phyloP scores from a whole-genome alignment of 2,797 vertebrate species.

The Naso thynnoides region DNA sequence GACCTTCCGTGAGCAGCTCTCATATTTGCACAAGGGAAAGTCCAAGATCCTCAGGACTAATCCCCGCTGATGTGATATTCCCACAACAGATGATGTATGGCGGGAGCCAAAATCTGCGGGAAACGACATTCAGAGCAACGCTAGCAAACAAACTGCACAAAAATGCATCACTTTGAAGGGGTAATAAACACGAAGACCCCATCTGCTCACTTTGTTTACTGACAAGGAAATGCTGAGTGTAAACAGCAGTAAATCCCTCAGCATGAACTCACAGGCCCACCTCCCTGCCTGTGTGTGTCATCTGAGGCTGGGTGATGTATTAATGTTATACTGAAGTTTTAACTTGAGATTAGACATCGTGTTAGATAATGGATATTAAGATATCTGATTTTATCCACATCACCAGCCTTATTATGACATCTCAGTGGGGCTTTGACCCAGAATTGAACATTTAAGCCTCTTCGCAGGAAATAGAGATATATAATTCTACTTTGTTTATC shows the following conservation, averaged over 20 bases:
- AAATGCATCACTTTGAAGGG: slow-evolving; percentile 13
- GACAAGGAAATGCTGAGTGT: slow-evolving; percentile 56
- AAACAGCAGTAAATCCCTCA: slow-evolving; percentile 9
- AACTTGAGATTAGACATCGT: too few species aligned
- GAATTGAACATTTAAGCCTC: too few species aligned
- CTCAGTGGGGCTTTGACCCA: too few species aligned
- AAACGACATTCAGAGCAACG: slow-evolving; percentile 17
- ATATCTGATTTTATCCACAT: too few species aligned
- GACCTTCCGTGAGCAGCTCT: slow-evolving; percentile 63
- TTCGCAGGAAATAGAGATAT: too few species aligned
- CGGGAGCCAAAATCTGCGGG: slow-evolving; percentile 6
- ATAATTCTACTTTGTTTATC: too few species aligned
- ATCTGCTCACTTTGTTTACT: slow-evolving; percentile 60
- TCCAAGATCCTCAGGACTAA: slow-evolving; percentile 59
- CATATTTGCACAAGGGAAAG: slow-evolving; percentile 57
- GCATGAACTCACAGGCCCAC: slow-evolving; percentile 30
- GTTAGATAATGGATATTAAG: too few species aligned
- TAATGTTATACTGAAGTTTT: too few species aligned
- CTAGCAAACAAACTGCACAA: neutral
- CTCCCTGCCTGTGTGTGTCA: slow-evolving; percentile 26
- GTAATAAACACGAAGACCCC: slow-evolving; percentile 27
- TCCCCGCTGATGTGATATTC: slow-evolving; percentile 49
- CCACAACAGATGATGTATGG: slow-evolving; percentile 37
- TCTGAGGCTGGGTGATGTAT: neutral
- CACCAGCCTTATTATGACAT: too few species aligned